Evolutionary conservation across 2,888 invertebrate species (phyloP), one percentile per base, ranked within the genome.

Genomic region (Rhorus exstirpatorius): DNA sequence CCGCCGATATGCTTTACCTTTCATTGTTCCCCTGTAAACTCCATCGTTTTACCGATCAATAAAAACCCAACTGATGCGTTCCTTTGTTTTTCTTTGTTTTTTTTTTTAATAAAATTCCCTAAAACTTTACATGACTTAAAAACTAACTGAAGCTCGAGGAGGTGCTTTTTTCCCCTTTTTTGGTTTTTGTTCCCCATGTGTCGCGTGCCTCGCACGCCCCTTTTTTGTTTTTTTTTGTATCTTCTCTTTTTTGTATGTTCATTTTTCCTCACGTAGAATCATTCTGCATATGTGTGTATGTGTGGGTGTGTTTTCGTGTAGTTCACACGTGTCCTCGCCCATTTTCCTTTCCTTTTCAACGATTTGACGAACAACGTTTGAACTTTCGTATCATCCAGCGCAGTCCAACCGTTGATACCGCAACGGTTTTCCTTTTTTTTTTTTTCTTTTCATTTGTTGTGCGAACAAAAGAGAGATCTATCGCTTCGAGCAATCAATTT

Each of bases 1-100:
- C 87, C 87, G 86, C 87, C 87, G 88, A 90, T 90, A 90, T 89
- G 89, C 87, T 87, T 90, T 85, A 82, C 78, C 82, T 79, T 79
- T 75, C 74, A 82, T 79, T 79, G 82, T 82, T 82, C 82, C 82
- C 82, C 75, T 79, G 74, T 82, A 79, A 75, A 63, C 74, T 82
- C 75, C 74, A 68, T 79, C 76, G 82, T 72, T 79, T 72, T 46
- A 76, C 67, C 26, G 44, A 82, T 81, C 68, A 60, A 78, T 78
- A 67, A 72, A 75, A 68, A 76, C 67, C 51, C 26, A 75, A 74
- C 67, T 70, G 75, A 79, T 68, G 14, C 6, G 14, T 46, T n/a
- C 10, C 46, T 46, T 31, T 17, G 0, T 31, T 44, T 41, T 24
- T 51, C 10, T 75, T 21, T 65, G 24, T 63, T 3, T 67, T 19